Base-by-base conservation (phyloP, 2,888 invertebrate genomes). In the Chloroclysta siterata region DNA sequence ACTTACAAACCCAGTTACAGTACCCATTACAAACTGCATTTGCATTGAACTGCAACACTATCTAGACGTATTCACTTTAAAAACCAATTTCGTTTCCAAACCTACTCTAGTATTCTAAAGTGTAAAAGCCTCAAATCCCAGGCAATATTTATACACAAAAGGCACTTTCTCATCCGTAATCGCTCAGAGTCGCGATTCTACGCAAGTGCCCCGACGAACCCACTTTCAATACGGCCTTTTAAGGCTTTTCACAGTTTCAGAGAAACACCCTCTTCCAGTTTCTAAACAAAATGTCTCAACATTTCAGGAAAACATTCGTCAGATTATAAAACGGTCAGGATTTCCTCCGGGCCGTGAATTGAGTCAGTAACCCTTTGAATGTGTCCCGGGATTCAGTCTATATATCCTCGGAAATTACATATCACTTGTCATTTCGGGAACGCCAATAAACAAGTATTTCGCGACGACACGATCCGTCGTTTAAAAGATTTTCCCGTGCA, bases 151-250 rank as follows among this genome's bases (percentile, higher is more conserved):
- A 66, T 66, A 68, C 63, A 80, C 77, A 80, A 76, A 74, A 71
- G 74, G 69, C 63, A 62, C 71, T 73, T 73, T 71, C 72, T 77
- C 75, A 75, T 66, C 75, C 76, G 72, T 77, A 79, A 81, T 78
- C 76, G 79, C 70, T 73, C 78, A 77, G 72, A 76, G 72, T 76
- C 72, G 72, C 74, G 72, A 77, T 79, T 76, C 75, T 72, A 70
- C 70, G 71, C 66, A 64, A 72, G 68, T 68, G 66, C 69, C 51
- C 63, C 60, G 65, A 65, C 66, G 69, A 63, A 62, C 66, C 69
- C 72, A 72, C 72, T 78, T 80, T 77, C 78, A 76, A 79, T 79
- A 72, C 64, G 62, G 67, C 67, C 66, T 70, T 68, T 71, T 63
- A 69, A 68, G 68, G 64, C 66, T 59, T 68, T 70, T 68, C 63